Evolutionary conservation across 2,113 vertebrate species (phyloP).

Genomic region (Arothron firmamentum): DNA sequence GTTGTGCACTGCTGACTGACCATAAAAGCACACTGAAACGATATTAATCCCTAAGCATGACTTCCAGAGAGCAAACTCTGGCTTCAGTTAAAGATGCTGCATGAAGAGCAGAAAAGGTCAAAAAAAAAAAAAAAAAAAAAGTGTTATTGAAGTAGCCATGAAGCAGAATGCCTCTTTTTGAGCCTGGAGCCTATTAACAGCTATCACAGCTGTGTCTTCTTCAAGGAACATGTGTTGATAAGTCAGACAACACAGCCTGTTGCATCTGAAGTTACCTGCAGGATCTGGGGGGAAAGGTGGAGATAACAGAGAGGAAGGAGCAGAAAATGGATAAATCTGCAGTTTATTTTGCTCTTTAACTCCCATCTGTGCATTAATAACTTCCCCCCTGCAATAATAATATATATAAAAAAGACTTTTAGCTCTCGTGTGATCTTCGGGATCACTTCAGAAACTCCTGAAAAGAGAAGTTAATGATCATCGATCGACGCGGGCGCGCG

Average conservation of each 20-base stretch:
- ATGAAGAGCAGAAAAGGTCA: slow-evolving; percentile 32
- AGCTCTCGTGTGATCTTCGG: slow-evolving; percentile 63
- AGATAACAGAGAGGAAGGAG: slow-evolving; percentile 9
- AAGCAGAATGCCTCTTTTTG: slow-evolving; percentile 14
- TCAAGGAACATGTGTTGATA: not conserved
- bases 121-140: slow-evolving; percentile 37
- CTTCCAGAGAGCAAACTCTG: too few species aligned
- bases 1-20: too few species aligned
- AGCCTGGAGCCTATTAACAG: slow-evolving; percentile 22
- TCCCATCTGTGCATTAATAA: slow-evolving; percentile 30
- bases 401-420: slow-evolving; percentile 58
- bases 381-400: not conserved
- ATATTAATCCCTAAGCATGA: too few species aligned
- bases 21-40: too few species aligned
- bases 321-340: slow-evolving; percentile 40
- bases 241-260: slow-evolving; percentile 13
- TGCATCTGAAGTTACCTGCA: slow-evolving; percentile 20
- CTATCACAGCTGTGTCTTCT: not conserved
- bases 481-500: slow-evolving; percentile 54
- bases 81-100: not conserved
- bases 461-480: slow-evolving; percentile 74
- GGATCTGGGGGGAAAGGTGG: not conserved
- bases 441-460: slow-evolving; percentile 60
- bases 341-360: slow-evolving; percentile 39
- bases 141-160: slow-evolving; percentile 28